Conservation (phyloP, 2,113 vertebrate genomes). For the Peromyscus polionotus region DNA sequence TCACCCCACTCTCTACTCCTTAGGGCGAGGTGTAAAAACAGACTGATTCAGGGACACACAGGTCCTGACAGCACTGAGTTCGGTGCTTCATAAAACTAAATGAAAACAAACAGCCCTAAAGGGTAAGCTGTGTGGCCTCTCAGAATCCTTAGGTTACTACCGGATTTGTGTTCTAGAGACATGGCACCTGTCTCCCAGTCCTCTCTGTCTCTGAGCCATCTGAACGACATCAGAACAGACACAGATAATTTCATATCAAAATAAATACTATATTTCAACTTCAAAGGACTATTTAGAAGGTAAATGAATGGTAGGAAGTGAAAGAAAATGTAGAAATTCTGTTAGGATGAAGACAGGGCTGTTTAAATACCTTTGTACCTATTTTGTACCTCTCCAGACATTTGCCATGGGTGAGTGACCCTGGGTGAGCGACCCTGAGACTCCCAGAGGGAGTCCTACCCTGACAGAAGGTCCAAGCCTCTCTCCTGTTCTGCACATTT, state of each 20-base stretch:
- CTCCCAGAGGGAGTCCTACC: neutral
- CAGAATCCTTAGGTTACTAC: neutral
- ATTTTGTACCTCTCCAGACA: neutral
- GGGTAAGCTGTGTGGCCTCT: neutral
- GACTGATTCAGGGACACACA: neutral
- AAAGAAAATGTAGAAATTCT: neutral
- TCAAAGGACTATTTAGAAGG: slow-evolving; percentile 27
- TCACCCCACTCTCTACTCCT: slow-evolving; percentile 50
- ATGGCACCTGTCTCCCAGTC: neutral
- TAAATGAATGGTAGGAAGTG: neutral
- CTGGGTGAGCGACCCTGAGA: neutral
- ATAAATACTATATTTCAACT: neutral
- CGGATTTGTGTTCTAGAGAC: neutral
- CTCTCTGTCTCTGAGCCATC: neutral
- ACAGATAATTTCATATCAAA: neutral
- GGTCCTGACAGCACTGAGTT: neutral
- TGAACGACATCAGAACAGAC: neutral
- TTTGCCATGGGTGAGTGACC: neutral
- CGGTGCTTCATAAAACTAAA: slow-evolving; percentile 37
- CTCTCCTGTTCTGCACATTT: neutral
- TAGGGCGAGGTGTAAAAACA: slow-evolving; percentile 30
- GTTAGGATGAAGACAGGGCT: neutral
- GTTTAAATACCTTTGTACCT: neutral
- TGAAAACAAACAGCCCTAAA: slow-evolving; percentile 24
- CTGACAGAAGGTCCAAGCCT: neutral